Evolutionary conservation across 2,888 invertebrate genomes (phyloP).

Genomic region (Linyphia triangularis): DNA sequence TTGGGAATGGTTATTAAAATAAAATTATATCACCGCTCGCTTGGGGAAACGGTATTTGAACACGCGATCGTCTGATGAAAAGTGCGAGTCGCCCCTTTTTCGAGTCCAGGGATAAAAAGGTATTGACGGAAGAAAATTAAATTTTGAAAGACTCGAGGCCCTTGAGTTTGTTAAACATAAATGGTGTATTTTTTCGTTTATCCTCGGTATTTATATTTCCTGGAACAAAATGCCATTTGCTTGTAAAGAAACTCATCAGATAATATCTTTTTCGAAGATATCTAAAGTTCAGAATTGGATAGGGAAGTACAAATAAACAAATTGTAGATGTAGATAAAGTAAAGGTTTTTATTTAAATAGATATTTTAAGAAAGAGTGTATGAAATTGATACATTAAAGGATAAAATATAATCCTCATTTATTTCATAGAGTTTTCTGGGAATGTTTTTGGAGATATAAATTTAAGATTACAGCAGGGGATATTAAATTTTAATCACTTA

Average conservation of each 20-base stretch:
- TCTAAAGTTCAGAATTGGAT: not conserved
- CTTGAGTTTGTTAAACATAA: not conserved
- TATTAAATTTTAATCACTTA: no score
- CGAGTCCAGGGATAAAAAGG: not conserved
- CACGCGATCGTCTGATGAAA: constrained; percentile 26
- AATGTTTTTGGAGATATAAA: no score
- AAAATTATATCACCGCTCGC: constrained; percentile 11
- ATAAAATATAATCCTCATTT: no score
- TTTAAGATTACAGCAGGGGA: no score
- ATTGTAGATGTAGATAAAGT: no score
- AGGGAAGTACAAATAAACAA: not conserved
- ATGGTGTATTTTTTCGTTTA: not conserved
- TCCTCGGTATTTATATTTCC: not conserved
- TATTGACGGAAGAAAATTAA: constrained; percentile 48
- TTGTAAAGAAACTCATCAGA: not conserved
- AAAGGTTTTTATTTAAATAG: not conserved
- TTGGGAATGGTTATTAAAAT: constrained; percentile 58
- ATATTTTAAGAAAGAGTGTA: no score
- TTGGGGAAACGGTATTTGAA: not conserved
- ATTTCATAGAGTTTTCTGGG: no score
- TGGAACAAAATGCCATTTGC: not conserved
- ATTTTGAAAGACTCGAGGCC: not conserved
- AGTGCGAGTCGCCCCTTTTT: not conserved
- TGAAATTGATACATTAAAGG: no score
- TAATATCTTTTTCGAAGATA: not conserved